These are phyloP conservation scores for Aphrophora alni DNA, from an alignment of 2,888 invertebrate genomes.

Conservation along the genomic window DNA sequence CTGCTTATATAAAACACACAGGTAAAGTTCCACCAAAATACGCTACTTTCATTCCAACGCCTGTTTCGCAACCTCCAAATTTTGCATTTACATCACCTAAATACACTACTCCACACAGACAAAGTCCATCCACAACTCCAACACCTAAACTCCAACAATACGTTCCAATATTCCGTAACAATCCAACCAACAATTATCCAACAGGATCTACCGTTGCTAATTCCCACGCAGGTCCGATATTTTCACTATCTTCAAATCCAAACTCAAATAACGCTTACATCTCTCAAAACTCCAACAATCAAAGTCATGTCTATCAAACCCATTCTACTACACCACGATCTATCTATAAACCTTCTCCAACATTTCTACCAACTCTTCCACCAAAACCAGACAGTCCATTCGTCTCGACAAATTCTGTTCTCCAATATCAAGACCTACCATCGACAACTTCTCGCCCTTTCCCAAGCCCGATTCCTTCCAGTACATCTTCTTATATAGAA, in stretches of 20 bases:
- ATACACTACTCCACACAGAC: conserved; percentile 5
- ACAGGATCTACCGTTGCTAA: conserved; percentile 39
- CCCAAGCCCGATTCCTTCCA: conserved; percentile 53
- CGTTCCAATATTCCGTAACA: not conserved
- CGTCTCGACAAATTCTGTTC: conserved; percentile 38
- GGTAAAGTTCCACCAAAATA: conserved; percentile 37
- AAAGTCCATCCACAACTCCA: conserved; percentile 50
- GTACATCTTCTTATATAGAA: conserved; percentile 21
- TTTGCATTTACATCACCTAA: not conserved
- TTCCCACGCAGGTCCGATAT: conserved; percentile 42
- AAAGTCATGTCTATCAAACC: not conserved
- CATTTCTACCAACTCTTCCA: conserved; percentile 43
- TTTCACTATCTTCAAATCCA: conserved; percentile 21
- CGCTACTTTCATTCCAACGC: conserved; percentile 39
- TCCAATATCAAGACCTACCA: conserved; percentile 45
- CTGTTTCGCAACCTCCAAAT: conserved; percentile 15
- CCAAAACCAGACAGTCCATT: conserved; percentile 24
- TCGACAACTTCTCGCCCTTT: conserved; percentile 54
- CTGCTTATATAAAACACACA: conserved; percentile 46
- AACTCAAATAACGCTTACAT: conserved; percentile 29
- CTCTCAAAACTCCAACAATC: conserved; percentile 10
- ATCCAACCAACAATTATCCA: conserved; percentile 35
- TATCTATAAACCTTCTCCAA: conserved; percentile 35
- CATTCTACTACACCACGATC: conserved; percentile 25
- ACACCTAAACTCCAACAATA: conserved; percentile 54